phyloP scores from a whole-genome alignment of 2,888 invertebrate genomes.

The Xylocampa areola region DNA sequence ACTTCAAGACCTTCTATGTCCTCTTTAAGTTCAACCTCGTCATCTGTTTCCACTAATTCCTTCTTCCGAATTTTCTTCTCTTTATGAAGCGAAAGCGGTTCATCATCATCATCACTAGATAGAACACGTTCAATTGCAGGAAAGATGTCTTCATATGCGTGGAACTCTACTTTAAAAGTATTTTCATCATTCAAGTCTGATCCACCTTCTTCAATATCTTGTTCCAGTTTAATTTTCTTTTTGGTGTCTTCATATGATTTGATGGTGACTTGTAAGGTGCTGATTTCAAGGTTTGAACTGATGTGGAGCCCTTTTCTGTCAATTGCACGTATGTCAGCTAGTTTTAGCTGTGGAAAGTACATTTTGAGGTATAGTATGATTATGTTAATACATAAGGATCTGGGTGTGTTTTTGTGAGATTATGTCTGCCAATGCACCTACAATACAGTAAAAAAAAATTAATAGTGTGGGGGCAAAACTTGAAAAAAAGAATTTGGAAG shows the following conservation, averaged over 20 bases:
- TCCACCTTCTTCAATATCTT: background rate
- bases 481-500: no score
- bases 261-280: constrained; percentile 39
- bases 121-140: constrained; percentile 26
- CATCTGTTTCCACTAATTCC: constrained; percentile 41
- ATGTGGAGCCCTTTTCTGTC: constrained; percentile 66
- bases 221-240: constrained; percentile 27
- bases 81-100: constrained; percentile 68
- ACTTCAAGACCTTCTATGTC: constrained; percentile 32
- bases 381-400: no score
- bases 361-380: background rate
- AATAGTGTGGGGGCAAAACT: no score
- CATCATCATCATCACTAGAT: constrained; percentile 79
- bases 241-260: background rate
- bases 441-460: no score
- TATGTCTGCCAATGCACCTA: no score
- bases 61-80: constrained; percentile 67
- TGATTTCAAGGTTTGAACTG: constrained; percentile 55
- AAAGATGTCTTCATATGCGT: constrained; percentile 47
- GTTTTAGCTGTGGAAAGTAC: constrained; percentile 62
- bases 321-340: constrained; percentile 63
- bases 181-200: constrained; percentile 28
- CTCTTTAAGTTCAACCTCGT: constrained; percentile 19
- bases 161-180: constrained; percentile 69
- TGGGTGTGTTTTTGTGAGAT: no score